phyloP scores from a whole-genome alignment of 37 sponge, comb jelly and placozoan genomes.

The Halichondria panicea region DNA sequence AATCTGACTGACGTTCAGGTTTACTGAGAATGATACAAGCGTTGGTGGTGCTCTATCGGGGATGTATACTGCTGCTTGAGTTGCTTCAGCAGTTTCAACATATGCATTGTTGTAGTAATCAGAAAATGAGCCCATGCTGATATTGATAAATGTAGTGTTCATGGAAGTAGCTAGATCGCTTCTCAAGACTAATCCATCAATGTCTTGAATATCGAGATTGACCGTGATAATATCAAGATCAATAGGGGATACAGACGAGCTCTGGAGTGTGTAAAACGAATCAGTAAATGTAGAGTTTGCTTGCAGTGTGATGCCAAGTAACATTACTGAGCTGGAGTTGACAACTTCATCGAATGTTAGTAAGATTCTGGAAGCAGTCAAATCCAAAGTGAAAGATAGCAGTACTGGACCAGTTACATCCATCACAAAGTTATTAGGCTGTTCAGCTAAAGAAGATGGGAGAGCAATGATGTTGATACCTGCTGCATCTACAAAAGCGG shows the following conservation, averaged over 20 bases:
- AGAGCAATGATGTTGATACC: slow-evolving; percentile 34
- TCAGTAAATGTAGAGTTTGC: slow-evolving; percentile 19
- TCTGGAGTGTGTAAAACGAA: slow-evolving; percentile 44
- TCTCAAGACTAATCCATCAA: slow-evolving; percentile 56
- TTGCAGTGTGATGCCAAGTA: slow-evolving; percentile 66
- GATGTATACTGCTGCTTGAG: slow-evolving; percentile 44
- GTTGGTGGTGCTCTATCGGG: slow-evolving; percentile 63
- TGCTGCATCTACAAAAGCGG: slow-evolving; percentile 62
- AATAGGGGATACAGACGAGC: slow-evolving; percentile 4
- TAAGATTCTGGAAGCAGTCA: slow-evolving; percentile 41
- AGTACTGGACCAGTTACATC: slow-evolving; percentile 66
- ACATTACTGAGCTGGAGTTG: slow-evolving; percentile 37
- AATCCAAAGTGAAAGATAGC: slow-evolving; percentile 60
- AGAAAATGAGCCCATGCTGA: slow-evolving; percentile 55
- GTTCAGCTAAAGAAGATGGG: slow-evolving; percentile 11
- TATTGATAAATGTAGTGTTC: slow-evolving; percentile 60
- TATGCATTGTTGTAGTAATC: slow-evolving; percentile 70
- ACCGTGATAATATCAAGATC: slow-evolving; percentile 56
- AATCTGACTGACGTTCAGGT: slow-evolving; percentile 47
- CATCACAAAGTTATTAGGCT: slow-evolving; percentile 46
- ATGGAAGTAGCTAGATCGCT: slow-evolving; percentile 52
- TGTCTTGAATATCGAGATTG: slow-evolving; percentile 40
- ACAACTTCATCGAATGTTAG: slow-evolving; percentile 86
- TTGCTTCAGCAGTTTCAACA: slow-evolving; percentile 20
- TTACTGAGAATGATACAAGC: slow-evolving; percentile 36